phyloP scores from a whole-genome alignment of 2,797 vertebrate genomes.

The Sorex maritimensis region DNA sequence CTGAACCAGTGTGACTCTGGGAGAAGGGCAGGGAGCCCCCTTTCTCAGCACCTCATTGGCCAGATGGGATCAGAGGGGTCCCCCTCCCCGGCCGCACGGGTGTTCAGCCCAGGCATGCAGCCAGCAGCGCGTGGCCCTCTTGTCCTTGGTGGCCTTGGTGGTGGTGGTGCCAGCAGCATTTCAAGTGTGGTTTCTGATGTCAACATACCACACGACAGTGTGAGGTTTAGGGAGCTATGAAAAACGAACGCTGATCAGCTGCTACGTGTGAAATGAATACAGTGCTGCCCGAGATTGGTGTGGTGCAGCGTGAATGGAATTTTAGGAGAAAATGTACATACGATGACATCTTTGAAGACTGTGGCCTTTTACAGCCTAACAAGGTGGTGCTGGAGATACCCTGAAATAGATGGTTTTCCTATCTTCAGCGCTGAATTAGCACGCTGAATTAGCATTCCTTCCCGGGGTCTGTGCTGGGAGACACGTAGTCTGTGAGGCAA shows the following conservation, averaged over 20 bases:
- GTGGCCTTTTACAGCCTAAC: conserved; percentile 18
- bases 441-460: not conserved
- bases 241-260: not conserved
- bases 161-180: not conserved
- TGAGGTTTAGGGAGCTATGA: conserved; percentile 1
- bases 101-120: rapidly evolving
- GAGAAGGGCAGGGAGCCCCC: not conserved
- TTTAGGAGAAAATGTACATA: not conserved
- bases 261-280: not conserved
- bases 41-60: not conserved
- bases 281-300: not conserved
- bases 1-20: not conserved
- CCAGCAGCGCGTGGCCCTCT: not conserved
- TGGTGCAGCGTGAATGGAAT: not conserved
- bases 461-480: conserved; percentile 7
- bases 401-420: conserved; percentile 33
- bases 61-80: not conserved
- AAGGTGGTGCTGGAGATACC: not conserved
- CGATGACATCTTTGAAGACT: not conserved
- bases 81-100: not conserved
- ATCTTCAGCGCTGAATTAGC: not conserved
- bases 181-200: not conserved
- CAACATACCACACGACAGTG: not conserved
- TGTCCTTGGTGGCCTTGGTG: not conserved
- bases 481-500: not conserved